Evolutionary conservation across 2,888 invertebrate species (phyloP).

Genomic region (Gortyna flavago): DNA sequence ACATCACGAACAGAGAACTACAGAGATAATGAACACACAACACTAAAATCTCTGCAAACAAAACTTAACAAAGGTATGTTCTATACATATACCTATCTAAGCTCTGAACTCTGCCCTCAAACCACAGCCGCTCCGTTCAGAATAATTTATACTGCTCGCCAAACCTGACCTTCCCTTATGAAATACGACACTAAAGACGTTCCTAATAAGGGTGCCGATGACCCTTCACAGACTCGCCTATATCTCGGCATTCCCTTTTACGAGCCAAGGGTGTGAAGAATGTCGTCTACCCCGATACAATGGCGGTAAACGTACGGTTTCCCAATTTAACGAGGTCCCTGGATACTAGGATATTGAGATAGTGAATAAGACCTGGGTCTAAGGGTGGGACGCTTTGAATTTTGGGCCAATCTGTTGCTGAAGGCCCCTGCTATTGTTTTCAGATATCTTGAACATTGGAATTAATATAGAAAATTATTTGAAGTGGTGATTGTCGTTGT

Average conservation of each 20-base stretch:
- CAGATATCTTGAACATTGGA: constrained; percentile 19
- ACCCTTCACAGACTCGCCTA: constrained; percentile 71
- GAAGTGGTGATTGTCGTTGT: constrained; percentile 12
- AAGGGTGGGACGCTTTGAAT: constrained; percentile 53
- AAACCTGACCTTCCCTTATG: constrained; percentile 71
- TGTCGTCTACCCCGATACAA: constrained; percentile 75
- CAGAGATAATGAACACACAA: constrained; percentile 39
- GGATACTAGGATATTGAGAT: constrained; percentile 66
- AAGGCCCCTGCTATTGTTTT: constrained; percentile 53
- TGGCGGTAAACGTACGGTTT: constrained; percentile 67
- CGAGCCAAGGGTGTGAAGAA: constrained; percentile 77
- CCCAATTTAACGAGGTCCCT: constrained; percentile 69
- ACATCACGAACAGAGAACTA: constrained; percentile 6
- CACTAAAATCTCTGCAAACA: constrained; percentile 54
- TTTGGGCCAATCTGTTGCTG: constrained; percentile 47
- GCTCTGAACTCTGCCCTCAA: constrained; percentile 59
- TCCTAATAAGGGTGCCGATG: constrained; percentile 74
- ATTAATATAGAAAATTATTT: constrained; percentile 34
- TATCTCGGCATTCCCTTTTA: constrained; percentile 77
- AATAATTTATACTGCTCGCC: constrained; percentile 66
- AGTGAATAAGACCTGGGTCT: constrained; percentile 63
- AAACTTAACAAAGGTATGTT: constrained; percentile 50
- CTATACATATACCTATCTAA: constrained; percentile 32
- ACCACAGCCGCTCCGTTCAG: constrained; percentile 62
- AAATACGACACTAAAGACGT: constrained; percentile 70